Evolutionary conservation across 2,113 vertebrate genomes (phyloP).

Genomic region (Caloenas nicobarica): DNA sequence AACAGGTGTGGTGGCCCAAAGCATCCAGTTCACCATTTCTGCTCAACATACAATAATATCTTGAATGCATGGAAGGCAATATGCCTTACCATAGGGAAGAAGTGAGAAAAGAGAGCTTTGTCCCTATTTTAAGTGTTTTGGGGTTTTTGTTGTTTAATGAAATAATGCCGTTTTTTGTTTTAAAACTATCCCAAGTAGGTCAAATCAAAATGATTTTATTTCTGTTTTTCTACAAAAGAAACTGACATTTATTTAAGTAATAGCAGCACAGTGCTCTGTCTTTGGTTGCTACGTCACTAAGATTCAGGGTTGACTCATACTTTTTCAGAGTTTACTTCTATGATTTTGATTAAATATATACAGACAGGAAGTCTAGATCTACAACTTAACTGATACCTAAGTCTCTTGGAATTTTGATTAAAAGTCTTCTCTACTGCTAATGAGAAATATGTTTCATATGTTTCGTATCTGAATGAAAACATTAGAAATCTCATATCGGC

Average conservation of each 20-base stretch:
- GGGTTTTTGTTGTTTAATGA: background rate
- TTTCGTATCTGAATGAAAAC: background rate
- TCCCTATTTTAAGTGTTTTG: background rate
- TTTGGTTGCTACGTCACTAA: background rate
- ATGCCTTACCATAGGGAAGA: background rate
- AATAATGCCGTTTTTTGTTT: background rate
- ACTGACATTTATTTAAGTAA: background rate
- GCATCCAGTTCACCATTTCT: background rate
- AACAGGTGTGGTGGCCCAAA: background rate
- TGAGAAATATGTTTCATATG: background rate
- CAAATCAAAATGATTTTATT: background rate
- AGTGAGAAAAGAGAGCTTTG: background rate
- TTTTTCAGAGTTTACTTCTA: background rate
- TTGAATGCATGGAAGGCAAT: background rate
- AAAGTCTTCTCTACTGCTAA: background rate
- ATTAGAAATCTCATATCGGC: background rate
- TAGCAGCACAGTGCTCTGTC: background rate
- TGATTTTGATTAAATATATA: background rate
- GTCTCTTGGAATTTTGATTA: background rate
- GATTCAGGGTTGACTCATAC: background rate
- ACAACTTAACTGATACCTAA: background rate
- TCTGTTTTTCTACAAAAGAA: background rate
- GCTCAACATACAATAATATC: background rate
- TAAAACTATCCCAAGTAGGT: background rate
- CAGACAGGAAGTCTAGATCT: background rate